Evolutionary conservation across 1,140 invertebrate species (phyloP).

Genomic region (Spodoptera litura): DNA sequence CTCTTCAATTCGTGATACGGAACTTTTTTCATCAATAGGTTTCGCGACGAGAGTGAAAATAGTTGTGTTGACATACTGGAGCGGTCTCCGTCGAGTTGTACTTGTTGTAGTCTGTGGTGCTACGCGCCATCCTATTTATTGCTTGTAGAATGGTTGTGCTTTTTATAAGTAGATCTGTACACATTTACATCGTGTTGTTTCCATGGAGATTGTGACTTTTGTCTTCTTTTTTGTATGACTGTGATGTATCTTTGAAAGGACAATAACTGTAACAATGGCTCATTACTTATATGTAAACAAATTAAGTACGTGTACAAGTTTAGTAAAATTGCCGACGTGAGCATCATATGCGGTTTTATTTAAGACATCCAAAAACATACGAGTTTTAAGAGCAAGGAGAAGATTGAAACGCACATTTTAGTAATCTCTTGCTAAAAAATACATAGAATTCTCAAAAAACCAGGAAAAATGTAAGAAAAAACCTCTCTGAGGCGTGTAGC

Average conservation of each 20-base stretch:
- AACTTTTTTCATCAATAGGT: slow-evolving; percentile 40
- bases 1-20: slow-evolving; percentile 26
- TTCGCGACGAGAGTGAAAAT: slow-evolving; percentile 15
- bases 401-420: background rate
- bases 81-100: background rate
- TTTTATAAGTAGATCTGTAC: no score
- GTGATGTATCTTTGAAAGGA: no score
- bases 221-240: no score
- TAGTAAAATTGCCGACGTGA: no score
- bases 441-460: background rate
- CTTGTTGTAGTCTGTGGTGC: background rate
- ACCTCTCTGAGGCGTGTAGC: slow-evolving; percentile 23
- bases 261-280: no score
- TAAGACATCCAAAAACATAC: no score
- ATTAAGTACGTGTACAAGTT: no score
- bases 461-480: slow-evolving; percentile 5
- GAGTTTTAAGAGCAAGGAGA: background rate
- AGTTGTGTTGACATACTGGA: slow-evolving; percentile 12
- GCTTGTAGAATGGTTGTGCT: no score
- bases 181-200: no score
- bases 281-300: no score
- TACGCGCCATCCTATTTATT: background rate
- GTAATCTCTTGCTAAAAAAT: background rate
- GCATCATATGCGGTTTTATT: no score
- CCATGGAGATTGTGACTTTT: no score